Conservation (phyloP, 2,113 vertebrate species). For the Oryzias woworae region DNA sequence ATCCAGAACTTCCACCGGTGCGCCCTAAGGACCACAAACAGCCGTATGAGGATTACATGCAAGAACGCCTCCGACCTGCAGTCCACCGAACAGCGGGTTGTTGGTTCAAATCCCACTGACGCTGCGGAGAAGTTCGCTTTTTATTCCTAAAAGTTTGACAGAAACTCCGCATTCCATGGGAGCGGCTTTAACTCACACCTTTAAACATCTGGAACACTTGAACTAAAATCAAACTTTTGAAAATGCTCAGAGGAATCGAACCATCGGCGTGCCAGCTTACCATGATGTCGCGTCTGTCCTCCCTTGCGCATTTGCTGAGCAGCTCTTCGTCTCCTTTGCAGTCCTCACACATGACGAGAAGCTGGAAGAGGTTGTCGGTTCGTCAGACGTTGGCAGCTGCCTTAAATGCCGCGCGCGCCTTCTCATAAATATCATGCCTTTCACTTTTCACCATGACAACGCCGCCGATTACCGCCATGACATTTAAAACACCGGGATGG, state of each 20-base stretch:
- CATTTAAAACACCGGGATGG: constrained; percentile 67
- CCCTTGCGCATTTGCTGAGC: constrained; percentile 60
- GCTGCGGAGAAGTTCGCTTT: too few relatives aligned
- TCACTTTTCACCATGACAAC: constrained; percentile 78
- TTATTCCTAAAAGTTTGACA: too few relatives aligned
- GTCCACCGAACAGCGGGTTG: background rate
- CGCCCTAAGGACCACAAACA: constrained; percentile 71
- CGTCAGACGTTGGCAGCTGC: constrained; percentile 42
- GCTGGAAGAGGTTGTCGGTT: constrained; percentile 28
- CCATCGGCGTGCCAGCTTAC: constrained; percentile 53
- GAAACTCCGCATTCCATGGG: too few relatives aligned
- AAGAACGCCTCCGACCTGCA: background rate
- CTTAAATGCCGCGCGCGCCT: constrained; percentile 66
- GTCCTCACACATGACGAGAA: constrained; percentile 79
- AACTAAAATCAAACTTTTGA: rapidly evolving
- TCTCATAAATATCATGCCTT: constrained; percentile 75
- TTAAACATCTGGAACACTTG: too few relatives aligned
- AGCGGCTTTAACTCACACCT: too few relatives aligned
- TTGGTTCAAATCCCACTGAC: background rate
- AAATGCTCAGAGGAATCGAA: background rate
- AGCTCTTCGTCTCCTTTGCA: constrained; percentile 71
- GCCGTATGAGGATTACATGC: constrained; percentile 31
- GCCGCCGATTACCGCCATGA: constrained; percentile 67
- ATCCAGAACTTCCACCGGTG: constrained; percentile 80
- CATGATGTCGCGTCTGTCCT: constrained; percentile 60